Conservation (phyloP, 2,888 invertebrate genomes). For the Aleiodes testaceus region DNA sequence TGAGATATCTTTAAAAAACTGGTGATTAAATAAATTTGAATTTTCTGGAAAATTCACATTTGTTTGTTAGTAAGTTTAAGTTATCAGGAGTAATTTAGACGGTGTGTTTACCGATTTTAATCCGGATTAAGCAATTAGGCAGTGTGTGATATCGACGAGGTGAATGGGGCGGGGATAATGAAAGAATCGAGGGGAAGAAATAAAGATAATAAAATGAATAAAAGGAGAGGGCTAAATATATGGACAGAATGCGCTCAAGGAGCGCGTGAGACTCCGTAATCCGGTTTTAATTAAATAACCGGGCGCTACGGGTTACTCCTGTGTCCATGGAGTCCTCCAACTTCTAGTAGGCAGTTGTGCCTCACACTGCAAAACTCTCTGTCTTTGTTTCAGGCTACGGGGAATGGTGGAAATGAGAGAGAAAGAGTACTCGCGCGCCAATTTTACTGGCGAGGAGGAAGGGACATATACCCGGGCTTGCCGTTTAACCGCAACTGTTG, state of each 20-base stretch:
- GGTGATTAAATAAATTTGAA: no score
- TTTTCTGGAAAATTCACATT: no score
- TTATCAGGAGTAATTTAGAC: not conserved
- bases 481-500: constrained; percentile 72
- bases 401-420: constrained; percentile 37
- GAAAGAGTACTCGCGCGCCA: constrained; percentile 41
- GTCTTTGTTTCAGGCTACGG: constrained; percentile 2
- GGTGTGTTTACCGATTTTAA: constrained; percentile 51
- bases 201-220: constrained; percentile 10
- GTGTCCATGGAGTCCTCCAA: constrained; percentile 15
- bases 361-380: not conserved
- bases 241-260: constrained; percentile 22
- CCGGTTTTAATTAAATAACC: constrained; percentile 71
- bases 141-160: constrained; percentile 47
- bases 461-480: constrained; percentile 52
- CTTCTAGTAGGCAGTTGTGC: constrained; percentile 18
- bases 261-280: constrained; percentile 51
- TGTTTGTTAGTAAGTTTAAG: constrained; percentile 5
- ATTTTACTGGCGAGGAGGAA: constrained; percentile 41
- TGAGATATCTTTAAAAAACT: no score
- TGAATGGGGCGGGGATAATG: no score
- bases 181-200: constrained; percentile 26
- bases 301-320: constrained; percentile 42
- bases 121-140: constrained; percentile 63
- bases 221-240: constrained; percentile 19